A percentile compares a stretch with the other conserved stretches of the same genome.
phyloP scores from a whole-genome alignment of 2,797 vertebrate genomes.

The Ceyx erithaca region DNA sequence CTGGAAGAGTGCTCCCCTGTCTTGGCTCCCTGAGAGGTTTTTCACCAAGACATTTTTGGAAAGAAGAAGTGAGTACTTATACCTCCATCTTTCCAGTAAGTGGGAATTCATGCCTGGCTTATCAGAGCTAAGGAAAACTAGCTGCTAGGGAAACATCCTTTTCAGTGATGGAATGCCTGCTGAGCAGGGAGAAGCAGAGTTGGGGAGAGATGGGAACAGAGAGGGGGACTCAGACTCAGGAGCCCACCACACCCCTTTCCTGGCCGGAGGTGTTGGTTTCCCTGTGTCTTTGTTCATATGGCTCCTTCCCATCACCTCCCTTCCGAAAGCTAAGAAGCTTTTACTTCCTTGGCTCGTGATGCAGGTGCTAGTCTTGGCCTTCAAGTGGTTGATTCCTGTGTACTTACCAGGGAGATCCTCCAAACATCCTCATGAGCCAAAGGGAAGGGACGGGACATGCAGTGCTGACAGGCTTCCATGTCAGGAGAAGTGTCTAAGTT shows the following conservation, averaged over 20 bases:
- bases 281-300: background rate
- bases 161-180: background rate
- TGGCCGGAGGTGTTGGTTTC: background rate
- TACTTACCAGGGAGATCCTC: background rate
- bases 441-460: background rate
- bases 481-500: background rate
- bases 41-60: background rate
- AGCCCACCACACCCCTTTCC: background rate
- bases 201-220: background rate
- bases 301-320: background rate
- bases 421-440: background rate
- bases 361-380: background rate
- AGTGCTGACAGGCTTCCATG: background rate
- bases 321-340: background rate
- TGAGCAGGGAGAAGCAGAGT: background rate
- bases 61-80: background rate
- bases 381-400: background rate
- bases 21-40: background rate
- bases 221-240: accelerated
- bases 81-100: background rate
- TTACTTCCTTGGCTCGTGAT: background rate
- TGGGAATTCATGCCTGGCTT: background rate
- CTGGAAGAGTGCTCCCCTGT: background rate
- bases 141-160: background rate
- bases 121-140: background rate